Evolutionary conservation across 2,113 vertebrate species (phyloP).

Genomic region (Spheniscus mendiculus): DNA sequence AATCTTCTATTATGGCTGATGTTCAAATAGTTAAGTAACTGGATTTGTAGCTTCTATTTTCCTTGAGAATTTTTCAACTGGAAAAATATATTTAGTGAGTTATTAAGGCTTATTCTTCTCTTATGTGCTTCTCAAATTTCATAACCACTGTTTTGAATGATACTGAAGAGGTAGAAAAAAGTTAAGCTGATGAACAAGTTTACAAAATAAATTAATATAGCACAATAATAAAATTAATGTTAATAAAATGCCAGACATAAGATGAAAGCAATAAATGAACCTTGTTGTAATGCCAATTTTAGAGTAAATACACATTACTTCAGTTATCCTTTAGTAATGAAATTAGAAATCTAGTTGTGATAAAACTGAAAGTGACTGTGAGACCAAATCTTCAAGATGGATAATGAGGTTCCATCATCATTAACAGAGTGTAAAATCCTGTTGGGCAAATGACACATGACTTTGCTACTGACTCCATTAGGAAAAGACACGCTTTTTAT

Average conservation of each 20-base stretch:
- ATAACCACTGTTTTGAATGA: neutral
- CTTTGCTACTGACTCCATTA: neutral
- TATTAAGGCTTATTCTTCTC: neutral
- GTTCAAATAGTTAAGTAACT: neutral
- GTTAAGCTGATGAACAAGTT: neutral
- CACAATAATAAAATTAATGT: neutral
- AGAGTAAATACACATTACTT: neutral
- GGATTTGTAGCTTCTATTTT: neutral
- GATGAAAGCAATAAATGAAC: neutral
- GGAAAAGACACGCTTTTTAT: neutral
- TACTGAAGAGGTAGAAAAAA: neutral
- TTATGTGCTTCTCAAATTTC: neutral
- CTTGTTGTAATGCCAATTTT: neutral
- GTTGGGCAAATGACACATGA: neutral
- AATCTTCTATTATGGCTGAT: neutral
- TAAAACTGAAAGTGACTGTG: neutral
- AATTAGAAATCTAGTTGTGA: neutral
- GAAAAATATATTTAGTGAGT: neutral
- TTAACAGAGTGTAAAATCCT: neutral
- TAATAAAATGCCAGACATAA: neutral
- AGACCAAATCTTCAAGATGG: neutral
- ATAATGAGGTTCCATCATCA: neutral
- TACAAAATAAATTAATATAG: neutral
- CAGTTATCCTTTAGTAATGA: neutral
- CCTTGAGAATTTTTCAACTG: neutral